Evolutionary conservation across 2,113 vertebrate species (phyloP).

Genomic region (Heterochromis multidens): DNA sequence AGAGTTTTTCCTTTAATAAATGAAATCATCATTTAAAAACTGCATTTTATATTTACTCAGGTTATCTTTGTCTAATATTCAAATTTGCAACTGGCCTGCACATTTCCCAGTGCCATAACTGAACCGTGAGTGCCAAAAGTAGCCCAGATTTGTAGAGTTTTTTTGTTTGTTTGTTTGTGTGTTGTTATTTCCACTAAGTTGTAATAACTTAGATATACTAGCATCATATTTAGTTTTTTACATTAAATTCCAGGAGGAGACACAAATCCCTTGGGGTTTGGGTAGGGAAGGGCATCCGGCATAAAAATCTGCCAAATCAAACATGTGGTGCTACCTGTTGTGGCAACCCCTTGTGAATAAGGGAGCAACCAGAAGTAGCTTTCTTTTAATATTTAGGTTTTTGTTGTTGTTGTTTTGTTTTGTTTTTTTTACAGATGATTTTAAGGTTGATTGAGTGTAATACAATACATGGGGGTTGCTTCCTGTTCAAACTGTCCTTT

Average conservation of each 20-base stretch:
- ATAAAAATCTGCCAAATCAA: background rate
- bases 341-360: background rate
- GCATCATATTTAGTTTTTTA: background rate
- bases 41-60: too few species aligned
- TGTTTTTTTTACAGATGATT: background rate
- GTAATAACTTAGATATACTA: background rate
- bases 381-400: background rate
- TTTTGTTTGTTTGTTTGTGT: background rate
- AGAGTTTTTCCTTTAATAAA: too few species aligned
- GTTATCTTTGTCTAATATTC: too few species aligned
- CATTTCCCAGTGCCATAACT: background rate
- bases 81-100: too few species aligned
- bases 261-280: background rate
- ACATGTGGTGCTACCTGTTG: background rate
- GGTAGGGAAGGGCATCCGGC: background rate
- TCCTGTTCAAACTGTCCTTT: background rate
- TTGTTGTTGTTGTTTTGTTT: background rate
- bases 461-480: rapidly evolving
- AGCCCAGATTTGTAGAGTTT: rapidly evolving
- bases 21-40: too few species aligned
- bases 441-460: background rate
- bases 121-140: background rate
- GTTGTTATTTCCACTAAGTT: too few species aligned
- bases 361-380: background rate
- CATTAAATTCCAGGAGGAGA: rapidly evolving